Evolutionary conservation across 2,113 vertebrate species (phyloP).

Genomic region (Sceloporus undulatus): DNA sequence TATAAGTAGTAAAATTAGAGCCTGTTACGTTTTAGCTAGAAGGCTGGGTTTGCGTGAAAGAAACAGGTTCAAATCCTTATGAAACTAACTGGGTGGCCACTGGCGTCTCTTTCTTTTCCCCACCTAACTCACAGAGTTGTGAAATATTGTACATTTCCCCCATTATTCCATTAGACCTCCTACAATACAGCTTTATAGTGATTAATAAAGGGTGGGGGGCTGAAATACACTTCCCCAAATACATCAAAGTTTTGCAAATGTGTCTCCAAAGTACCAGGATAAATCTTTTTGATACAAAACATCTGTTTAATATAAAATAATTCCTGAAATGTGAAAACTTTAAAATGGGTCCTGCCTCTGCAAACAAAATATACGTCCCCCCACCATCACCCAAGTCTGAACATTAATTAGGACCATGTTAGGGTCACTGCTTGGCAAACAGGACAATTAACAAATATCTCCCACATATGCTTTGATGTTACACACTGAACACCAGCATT

Average conservation of each 20-base stretch:
- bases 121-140: conserved; percentile 35
- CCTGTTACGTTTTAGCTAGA: too few species aligned
- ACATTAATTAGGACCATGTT: neutral
- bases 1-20: neutral
- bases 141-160: conserved; percentile 54
- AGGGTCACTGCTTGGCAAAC: conserved; percentile 13
- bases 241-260: conserved; percentile 9
- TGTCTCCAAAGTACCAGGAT: conserved; percentile 5
- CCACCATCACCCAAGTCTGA: neutral
- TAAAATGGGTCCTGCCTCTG: conserved; percentile 5
- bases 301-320: conserved; percentile 21
- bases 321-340: conserved; percentile 22
- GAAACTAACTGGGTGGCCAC: conserved; percentile 29
- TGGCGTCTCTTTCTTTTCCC: conserved; percentile 36
- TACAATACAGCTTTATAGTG: conserved; percentile 13
- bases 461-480: neutral
- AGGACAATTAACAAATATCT: neutral
- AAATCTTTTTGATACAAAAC: neutral
- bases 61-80: neutral
- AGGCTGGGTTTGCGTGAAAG: neutral
- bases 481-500: neutral
- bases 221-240: neutral
- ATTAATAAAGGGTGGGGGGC: conserved; percentile 34
- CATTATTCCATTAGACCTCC: conserved; percentile 41
- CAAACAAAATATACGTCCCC: neutral